A percentile compares a stretch with the other conserved stretches of the same genome.
Conservation (phyloP, 2,797 vertebrate species). For the Remorina albescens region DNA sequence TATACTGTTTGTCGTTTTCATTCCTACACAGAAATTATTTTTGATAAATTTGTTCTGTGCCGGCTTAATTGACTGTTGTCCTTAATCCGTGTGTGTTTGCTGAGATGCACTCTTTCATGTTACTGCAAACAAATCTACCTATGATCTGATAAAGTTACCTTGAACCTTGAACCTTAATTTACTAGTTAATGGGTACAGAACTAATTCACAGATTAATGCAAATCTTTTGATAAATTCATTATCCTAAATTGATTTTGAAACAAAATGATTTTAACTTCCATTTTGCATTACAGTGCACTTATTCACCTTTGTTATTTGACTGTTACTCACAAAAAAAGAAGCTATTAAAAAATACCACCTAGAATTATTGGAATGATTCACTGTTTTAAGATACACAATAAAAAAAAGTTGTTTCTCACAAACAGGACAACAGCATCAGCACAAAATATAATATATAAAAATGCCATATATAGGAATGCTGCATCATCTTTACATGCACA, state of each 20-base stretch:
- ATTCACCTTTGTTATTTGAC: not conserved
- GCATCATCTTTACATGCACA: not conserved
- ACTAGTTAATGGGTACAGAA: not conserved
- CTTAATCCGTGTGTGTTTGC: too few relatives aligned
- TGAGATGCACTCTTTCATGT: too few relatives aligned
- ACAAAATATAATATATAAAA: not conserved
- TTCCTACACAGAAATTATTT: not conserved
- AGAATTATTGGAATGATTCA: not conserved
- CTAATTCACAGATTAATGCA: too few relatives aligned
- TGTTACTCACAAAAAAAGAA: not conserved
- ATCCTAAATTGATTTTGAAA: not conserved
- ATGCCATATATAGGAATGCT: not conserved
- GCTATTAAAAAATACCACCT: not conserved
- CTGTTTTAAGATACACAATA: not conserved
- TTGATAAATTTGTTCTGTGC: too few relatives aligned
- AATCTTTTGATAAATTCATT: not conserved
- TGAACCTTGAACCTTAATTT: too few relatives aligned
- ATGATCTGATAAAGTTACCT: too few relatives aligned
- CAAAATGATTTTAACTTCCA: not conserved
- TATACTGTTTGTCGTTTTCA: not conserved
- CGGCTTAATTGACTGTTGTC: too few relatives aligned
- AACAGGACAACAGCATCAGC: not conserved
- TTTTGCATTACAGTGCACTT: not conserved
- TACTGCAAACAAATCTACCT: too few relatives aligned
- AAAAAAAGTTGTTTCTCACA: not conserved